phyloP scores from a whole-genome alignment of 2,888 invertebrate genomes.

The Apantesis nais region DNA sequence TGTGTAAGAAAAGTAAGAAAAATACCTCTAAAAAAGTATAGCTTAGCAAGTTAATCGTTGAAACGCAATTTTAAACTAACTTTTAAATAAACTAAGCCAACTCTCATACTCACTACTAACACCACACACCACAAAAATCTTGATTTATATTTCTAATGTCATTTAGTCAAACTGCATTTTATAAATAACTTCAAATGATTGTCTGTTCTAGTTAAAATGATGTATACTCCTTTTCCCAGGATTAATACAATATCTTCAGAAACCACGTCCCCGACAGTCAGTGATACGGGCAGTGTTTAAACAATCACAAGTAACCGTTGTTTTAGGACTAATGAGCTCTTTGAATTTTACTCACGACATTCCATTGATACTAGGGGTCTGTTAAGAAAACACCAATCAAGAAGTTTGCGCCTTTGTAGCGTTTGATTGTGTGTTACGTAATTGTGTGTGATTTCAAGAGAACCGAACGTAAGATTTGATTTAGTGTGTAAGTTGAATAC shows the following conservation, averaged over 20 bases:
- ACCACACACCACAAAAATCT: background rate
- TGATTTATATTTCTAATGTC: background rate
- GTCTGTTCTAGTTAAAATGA: background rate
- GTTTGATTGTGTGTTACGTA: constrained; percentile 38
- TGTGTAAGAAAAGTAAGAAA: too few relatives aligned
- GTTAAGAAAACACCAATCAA: constrained; percentile 46
- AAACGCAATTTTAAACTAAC: too few relatives aligned
- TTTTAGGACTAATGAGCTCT: constrained; percentile 76
- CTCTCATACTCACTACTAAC: too few relatives aligned
- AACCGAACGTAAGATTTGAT: constrained; percentile 8
- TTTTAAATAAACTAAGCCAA: too few relatives aligned
- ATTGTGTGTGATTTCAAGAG: constrained; percentile 28
- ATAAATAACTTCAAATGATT: background rate
- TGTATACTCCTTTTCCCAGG: background rate
- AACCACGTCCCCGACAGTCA: constrained; percentile 43
- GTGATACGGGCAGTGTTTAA: constrained; percentile 64
- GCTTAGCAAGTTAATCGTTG: too few relatives aligned
- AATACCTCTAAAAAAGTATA: too few relatives aligned
- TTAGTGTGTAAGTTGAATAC: constrained; percentile 3
- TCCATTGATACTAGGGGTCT: constrained; percentile 46
- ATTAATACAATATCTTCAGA: constrained; percentile 8
- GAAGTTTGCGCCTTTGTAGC: constrained; percentile 30
- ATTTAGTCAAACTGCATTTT: background rate
- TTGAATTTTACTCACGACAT: constrained; percentile 64
- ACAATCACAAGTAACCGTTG: constrained; percentile 71